Evolutionary conservation across 2,888 invertebrate genomes (phyloP).

Genomic region (Belgica antarctica): DNA sequence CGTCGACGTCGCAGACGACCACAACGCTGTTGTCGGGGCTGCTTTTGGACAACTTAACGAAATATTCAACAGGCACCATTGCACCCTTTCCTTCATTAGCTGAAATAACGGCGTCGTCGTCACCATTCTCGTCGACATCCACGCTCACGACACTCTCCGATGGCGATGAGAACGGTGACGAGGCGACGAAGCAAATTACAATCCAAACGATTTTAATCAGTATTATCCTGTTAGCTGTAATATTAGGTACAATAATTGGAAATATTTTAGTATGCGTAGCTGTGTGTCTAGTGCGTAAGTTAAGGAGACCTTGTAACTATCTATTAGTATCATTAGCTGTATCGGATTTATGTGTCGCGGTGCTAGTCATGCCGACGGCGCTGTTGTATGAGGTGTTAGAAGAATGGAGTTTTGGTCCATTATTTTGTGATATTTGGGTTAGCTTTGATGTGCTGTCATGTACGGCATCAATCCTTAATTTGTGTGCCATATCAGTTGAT

Average conservation of each 20-base stretch:
- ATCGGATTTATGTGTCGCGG: constrained; percentile 93
- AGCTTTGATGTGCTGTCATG: constrained; percentile 96
- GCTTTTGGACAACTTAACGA: constrained; percentile 8
- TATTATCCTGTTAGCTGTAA: constrained; percentile 70
- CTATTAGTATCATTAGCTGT: constrained; percentile 91
- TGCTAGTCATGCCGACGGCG: constrained; percentile 96
- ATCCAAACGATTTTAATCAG: constrained; percentile 66
- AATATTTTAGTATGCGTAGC: constrained; percentile 94
- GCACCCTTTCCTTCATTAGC: constrained; percentile 41
- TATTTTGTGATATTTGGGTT: constrained; percentile 94
- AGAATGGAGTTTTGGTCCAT: constrained; percentile 88
- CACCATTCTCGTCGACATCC: constrained; percentile 12
- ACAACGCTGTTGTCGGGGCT: not conserved
- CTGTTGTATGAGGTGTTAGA: constrained; percentile 90
- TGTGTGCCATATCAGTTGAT: constrained; percentile 97
- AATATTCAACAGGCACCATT: constrained; percentile 36
- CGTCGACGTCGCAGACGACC: not conserved
- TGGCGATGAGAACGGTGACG: constrained; percentile 38
- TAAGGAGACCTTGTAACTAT: constrained; percentile 87
- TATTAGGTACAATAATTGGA: constrained; percentile 77
- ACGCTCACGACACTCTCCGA: not conserved
- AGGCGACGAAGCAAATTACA: constrained; percentile 47
- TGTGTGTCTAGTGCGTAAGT: constrained; percentile 87
- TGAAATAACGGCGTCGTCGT: constrained; percentile 37
- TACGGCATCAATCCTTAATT: constrained; percentile 96